phyloP scores from a whole-genome alignment of 2,113 vertebrate species.

The Anoura caudifer region DNA sequence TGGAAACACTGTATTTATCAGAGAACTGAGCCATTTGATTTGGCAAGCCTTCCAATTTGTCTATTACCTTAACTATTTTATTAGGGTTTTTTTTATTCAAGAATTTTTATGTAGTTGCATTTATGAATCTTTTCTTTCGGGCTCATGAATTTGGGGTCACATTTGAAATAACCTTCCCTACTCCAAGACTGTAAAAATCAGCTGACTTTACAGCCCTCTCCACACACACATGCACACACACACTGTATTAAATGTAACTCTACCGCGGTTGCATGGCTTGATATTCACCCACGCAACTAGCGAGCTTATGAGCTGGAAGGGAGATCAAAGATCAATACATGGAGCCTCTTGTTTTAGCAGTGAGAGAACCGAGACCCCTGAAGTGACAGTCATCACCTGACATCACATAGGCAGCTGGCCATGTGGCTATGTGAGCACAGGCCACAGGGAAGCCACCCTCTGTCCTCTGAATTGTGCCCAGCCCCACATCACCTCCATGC shows the following conservation, averaged over 20 bases:
- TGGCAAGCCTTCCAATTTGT: not conserved
- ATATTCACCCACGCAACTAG: no score
- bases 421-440: not conserved
- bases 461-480: not conserved
- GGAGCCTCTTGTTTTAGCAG: not conserved
- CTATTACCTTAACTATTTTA: not conserved
- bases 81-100: not conserved
- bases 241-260: no score
- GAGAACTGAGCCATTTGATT: not conserved
- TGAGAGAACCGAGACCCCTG: not conserved
- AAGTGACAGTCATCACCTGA: not conserved
- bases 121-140: not conserved
- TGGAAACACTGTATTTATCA: not conserved
- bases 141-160: not conserved
- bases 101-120: not conserved
- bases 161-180: not conserved
- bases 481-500: not conserved
- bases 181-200: not conserved
- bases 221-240: no score
- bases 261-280: not conserved
- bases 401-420: not conserved
- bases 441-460: not conserved
- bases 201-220: not conserved
- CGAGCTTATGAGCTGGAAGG: no score
- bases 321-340: not conserved